These are phyloP conservation scores for Laticauda laticaudata DNA, from an alignment of 2,113 vertebrate species.

Conservation along the genomic window DNA sequence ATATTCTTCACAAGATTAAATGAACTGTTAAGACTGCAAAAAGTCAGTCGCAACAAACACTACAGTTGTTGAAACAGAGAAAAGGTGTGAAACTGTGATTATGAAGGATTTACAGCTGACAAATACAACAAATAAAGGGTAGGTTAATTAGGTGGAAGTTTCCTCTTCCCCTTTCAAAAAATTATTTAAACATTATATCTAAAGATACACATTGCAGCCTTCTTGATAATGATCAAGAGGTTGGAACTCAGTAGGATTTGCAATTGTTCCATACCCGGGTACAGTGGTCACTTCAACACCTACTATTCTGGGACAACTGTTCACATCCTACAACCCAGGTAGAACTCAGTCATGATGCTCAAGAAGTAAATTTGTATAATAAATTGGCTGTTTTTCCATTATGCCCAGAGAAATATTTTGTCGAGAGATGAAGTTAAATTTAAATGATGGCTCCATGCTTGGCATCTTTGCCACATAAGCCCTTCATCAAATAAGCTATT, in stretches of 20 bases:
- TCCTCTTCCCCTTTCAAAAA: not conserved
- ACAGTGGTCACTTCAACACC: not conserved
- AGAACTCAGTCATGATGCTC: not conserved
- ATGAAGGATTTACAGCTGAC: not conserved
- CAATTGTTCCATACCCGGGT: not conserved
- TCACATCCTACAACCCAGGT: not conserved
- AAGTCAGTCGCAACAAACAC: not conserved
- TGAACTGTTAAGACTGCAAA: not conserved
- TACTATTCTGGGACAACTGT: not conserved
- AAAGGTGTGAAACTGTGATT: not conserved
- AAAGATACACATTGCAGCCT: not conserved
- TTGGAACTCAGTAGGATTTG: not conserved
- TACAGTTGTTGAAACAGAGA: not conserved
- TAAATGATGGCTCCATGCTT: not conserved
- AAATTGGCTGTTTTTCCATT: not conserved
- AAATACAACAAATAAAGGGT: not conserved
- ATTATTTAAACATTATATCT: not conserved
- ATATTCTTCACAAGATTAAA: not conserved
- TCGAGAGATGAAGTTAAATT: not conserved
- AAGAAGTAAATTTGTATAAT: not conserved
- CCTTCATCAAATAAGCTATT: not conserved
- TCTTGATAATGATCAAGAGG: not conserved
- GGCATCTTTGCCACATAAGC: not conserved
- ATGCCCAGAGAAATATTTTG: not conserved
- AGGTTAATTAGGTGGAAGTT: not conserved